phyloP scores from a whole-genome alignment of 2,797 vertebrate species.

The Ibycter americanus region DNA sequence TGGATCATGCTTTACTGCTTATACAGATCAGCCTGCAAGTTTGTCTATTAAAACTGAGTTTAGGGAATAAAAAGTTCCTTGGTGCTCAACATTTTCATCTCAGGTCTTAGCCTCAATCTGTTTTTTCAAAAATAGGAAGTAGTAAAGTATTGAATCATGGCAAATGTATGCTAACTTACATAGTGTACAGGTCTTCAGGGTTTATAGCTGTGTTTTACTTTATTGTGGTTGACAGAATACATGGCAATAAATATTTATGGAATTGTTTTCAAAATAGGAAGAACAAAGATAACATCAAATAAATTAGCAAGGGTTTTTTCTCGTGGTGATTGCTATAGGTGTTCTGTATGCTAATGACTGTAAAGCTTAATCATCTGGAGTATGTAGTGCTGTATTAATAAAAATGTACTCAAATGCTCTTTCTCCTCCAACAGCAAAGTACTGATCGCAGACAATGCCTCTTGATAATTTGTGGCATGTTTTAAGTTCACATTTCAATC shows the following conservation, averaged over 20 bases:
- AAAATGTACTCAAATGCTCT: neutral
- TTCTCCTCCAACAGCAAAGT: neutral
- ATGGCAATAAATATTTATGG: slow-evolving; percentile 40
- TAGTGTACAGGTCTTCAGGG: neutral
- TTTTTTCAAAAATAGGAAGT: neutral
- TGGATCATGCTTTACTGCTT: neutral
- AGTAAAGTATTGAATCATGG: neutral
- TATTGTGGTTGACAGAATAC: neutral
- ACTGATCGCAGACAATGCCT: neutral
- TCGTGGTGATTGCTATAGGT: slow-evolving; percentile 7
- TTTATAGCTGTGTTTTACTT: slow-evolving; percentile 23
- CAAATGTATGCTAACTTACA: neutral
- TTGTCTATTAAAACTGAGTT: neutral
- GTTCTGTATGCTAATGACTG: neutral
- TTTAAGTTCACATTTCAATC: neutral
- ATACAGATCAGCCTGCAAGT: neutral
- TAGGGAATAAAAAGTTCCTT: neutral
- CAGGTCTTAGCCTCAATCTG: neutral
- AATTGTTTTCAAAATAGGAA: slow-evolving; percentile 32
- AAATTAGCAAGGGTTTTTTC: neutral
- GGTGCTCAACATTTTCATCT: neutral
- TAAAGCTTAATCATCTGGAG: slow-evolving; percentile 22
- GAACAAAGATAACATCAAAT: slow-evolving; percentile 32
- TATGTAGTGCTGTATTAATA: neutral
- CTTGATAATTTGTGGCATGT: neutral